These are phyloP conservation scores for Podocnemis expansa DNA, from an alignment of 2,113 vertebrate genomes.

Conservation along the genomic window DNA sequence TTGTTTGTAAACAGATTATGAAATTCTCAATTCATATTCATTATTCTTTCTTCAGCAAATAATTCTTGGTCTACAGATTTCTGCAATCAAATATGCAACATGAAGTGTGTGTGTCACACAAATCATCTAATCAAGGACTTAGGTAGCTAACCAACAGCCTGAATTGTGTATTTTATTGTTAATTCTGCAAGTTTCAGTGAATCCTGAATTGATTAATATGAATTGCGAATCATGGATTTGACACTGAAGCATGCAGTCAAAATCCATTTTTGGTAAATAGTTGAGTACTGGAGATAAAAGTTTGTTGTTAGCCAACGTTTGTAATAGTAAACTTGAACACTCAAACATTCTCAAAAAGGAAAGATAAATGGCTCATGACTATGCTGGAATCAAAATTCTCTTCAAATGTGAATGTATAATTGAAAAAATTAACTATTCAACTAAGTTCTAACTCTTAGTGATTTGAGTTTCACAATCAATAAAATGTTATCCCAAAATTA, in stretches of 20 bases:
- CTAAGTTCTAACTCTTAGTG: not conserved
- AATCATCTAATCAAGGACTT: not conserved
- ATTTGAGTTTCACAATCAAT: not conserved
- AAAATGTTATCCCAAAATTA: not conserved
- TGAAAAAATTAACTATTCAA: fast-evolving
- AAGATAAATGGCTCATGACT: fast-evolving
- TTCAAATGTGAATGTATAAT: not conserved
- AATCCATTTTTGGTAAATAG: not conserved
- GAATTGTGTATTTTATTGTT: not conserved
- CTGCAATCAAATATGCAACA: not conserved
- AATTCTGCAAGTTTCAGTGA: not conserved
- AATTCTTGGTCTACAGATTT: not conserved
- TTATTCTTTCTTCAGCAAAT: not conserved
- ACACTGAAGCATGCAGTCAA: not conserved
- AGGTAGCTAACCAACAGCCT: not conserved
- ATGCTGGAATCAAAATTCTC: not conserved
- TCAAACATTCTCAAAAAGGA: not conserved
- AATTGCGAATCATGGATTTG: not conserved
- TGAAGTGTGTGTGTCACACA: not conserved
- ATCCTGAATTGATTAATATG: not conserved
- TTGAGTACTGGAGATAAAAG: not conserved
- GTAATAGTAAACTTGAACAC: not conserved
- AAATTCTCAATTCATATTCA: not conserved
- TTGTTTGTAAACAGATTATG: not conserved
- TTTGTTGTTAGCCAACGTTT: not conserved